Evolutionary conservation across 64 coral and sea anemone species (phyloP), one percentile per base, ranked within the genome.

Genomic region (Acropora tenuis): DNA sequence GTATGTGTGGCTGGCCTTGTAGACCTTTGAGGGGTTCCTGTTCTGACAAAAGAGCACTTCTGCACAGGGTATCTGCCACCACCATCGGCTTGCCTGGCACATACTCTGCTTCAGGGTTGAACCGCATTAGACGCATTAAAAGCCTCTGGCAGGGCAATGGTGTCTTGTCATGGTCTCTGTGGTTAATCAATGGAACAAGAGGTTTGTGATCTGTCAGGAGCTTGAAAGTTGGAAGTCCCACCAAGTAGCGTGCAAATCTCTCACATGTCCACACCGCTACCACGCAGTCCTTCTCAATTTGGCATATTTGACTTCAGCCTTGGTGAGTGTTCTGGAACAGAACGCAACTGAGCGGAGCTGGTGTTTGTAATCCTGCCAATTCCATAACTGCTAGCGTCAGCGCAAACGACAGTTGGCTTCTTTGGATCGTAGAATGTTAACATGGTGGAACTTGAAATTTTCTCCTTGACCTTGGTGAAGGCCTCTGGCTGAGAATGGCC

Each of bases 161-260:
- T 11, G 55, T 17, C 17, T 30, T 73, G 50, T 61, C 60, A 5
- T 88, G 85, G 9, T 86, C 90, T 60, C 76, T 52, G n/a, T 2
- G 50, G 10, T 80, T 92, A 6, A 93, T 63, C 65, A 89, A 45
- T 8, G 85, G 72, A 0, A 88, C 78, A 2, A 93, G 42, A 9
- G 86, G 92, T 52, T 89, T 93, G 72, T 93, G 92, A 55, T 93
- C 79, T 2, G 78, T 93, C 19, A 73, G 17, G 3, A 90, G n/a
- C 43, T 79, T 42, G 65, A 95, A 90, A 0, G 40, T 3, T 9
- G 77, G 3, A 4, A 89, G 74, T 6, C 87, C 92, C 77, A 61
- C 9, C 18, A 90, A 12, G 43, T 90, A 94, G 40, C 87, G 43
- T 8, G 50, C 65, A 2, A 90, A 90, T 8, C 52, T 81, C 20